phyloP scores from a whole-genome alignment of 2,113 vertebrate species.

The Boleophthalmus pectinirostris region DNA sequence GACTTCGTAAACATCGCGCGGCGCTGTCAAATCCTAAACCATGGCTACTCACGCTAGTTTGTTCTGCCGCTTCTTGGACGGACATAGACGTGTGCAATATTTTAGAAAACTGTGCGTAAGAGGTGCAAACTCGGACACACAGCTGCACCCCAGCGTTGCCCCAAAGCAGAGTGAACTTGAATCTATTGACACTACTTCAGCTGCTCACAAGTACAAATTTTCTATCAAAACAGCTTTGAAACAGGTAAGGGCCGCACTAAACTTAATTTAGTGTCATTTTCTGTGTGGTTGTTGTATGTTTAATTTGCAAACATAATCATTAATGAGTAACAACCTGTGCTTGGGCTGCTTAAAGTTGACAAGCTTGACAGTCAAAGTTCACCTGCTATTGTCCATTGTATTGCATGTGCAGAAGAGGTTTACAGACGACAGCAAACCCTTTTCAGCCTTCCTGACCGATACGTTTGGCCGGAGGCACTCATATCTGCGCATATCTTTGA shows the following conservation, averaged over 20 bases:
- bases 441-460: slow-evolving; percentile 90
- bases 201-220: slow-evolving; percentile 54
- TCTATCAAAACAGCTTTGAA: slow-evolving; percentile 19
- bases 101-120: slow-evolving; percentile 9
- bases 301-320: neutral
- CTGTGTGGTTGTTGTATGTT: neutral
- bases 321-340: neutral
- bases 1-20: neutral
- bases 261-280: neutral
- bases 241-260: slow-evolving; percentile 41
- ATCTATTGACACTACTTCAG: slow-evolving; percentile 29
- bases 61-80: slow-evolving; percentile 35
- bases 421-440: slow-evolving; percentile 71
- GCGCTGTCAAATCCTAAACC: neutral
- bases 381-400: neutral
- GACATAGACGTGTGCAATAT: neutral
- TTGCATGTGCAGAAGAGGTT: slow-evolving; percentile 70
- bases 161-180: slow-evolving; percentile 56
- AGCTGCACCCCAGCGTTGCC: slow-evolving; percentile 59
- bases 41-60: slow-evolving; percentile 50
- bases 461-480: slow-evolving; percentile 88
- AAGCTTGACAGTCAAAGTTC: neutral
- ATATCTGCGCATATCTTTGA: slow-evolving; percentile 95
- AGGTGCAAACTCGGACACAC: neutral
- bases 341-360: neutral